A percentile compares a stretch with the other conserved stretches of the same genome.
phyloP scores from a whole-genome alignment of 2,888 invertebrate species.

The Cheilosia soror region DNA sequence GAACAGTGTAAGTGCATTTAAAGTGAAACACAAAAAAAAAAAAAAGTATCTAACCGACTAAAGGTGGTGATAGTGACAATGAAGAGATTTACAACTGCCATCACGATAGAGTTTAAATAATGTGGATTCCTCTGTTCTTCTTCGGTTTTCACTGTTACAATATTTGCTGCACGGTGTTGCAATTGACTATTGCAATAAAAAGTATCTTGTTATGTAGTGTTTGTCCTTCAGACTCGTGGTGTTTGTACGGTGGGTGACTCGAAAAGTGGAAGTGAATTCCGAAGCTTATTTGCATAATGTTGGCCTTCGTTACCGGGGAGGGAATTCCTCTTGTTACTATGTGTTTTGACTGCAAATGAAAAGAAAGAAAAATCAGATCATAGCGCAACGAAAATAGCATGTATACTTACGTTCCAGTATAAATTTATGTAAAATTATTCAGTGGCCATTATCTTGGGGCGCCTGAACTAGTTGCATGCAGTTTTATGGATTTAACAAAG shows the following conservation, averaged over 20 bases:
- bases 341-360: constrained; percentile 12
- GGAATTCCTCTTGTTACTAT: constrained; percentile 28
- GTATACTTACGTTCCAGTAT: neutral
- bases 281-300: constrained; percentile 57
- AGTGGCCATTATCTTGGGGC: constrained; percentile 26
- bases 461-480: constrained; percentile 1
- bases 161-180: constrained; percentile 11
- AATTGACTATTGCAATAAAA: constrained; percentile 9
- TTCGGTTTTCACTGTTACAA: neutral
- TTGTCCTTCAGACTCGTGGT: constrained; percentile 39
- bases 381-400: constrained; percentile 17
- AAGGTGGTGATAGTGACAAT: constrained; percentile 53
- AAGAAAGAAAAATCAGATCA: constrained; percentile 15
- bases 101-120: constrained; percentile 49
- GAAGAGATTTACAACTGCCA: constrained; percentile 47
- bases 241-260: constrained; percentile 38
- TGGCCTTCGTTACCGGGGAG: constrained; percentile 53
- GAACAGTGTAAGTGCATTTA: constrained; percentile 59
- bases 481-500: neutral
- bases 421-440: constrained; percentile 41
- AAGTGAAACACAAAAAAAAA: constrained; percentile 34
- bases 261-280: constrained; percentile 54
- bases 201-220: constrained; percentile 8
- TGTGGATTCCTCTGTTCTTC: neutral
- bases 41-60: constrained; percentile 5